These are phyloP conservation scores for Lophotis ruficrista DNA, from an alignment of 2,113 vertebrate genomes.

Conservation along the genomic window DNA sequence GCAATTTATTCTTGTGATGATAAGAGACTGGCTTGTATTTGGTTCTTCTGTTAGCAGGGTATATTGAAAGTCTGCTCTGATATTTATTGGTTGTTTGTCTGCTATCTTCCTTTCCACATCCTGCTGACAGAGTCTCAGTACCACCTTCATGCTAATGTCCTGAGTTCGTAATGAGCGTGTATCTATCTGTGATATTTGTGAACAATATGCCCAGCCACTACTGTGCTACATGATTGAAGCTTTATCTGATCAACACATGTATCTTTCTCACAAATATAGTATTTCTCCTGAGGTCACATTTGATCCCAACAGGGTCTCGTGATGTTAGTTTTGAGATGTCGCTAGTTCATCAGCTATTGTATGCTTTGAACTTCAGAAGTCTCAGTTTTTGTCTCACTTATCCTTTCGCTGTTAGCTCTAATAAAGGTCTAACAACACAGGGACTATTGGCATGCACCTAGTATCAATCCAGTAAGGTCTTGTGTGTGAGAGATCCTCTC, in stretches of 20 bases:
- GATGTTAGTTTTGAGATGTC: not conserved
- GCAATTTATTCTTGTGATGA: conserved; percentile 65
- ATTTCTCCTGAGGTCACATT: conserved; percentile 27
- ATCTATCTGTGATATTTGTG: conserved; percentile 25
- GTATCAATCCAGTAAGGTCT: not conserved
- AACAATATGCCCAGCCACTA: not conserved
- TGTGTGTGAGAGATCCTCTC: not conserved
- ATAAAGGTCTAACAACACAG: not conserved
- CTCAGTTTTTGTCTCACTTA: conserved; percentile 4
- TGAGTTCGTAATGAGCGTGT: conserved; percentile 4
- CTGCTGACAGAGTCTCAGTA: conserved; percentile 14
- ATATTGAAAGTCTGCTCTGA: conserved; percentile 63
- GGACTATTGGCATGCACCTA: not conserved
- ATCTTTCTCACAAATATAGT: conserved; percentile 21
- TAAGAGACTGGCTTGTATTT: conserved; percentile 53
- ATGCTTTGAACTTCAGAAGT: not conserved
- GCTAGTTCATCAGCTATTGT: not conserved
- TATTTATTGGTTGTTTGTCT: conserved; percentile 36
- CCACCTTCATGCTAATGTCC: conserved; percentile 31
- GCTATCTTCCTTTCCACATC: conserved; percentile 9
- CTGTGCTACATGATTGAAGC: conserved; percentile 40
- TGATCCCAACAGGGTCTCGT: conserved; percentile 17
- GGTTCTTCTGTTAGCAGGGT: conserved; percentile 47
- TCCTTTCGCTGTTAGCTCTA: not conserved
- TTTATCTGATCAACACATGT: conserved; percentile 40